A percentile compares a stretch with the other conserved stretches of the same genome.
Conservation (phyloP, 2,113 vertebrate genomes). For the Natator depressus region DNA sequence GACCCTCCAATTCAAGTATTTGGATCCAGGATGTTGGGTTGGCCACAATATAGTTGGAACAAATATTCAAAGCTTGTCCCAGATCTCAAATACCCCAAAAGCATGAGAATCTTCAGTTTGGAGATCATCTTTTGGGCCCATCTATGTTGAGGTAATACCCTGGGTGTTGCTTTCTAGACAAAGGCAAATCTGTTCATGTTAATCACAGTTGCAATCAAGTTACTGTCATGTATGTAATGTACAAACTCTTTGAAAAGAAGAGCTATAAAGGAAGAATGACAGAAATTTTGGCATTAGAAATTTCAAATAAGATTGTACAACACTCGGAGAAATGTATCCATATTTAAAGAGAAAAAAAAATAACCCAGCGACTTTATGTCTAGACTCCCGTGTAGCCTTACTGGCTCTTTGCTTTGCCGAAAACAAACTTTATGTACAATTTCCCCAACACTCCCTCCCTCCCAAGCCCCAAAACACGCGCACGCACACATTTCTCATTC, state of each 20-base stretch:
- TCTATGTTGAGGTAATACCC: not conserved
- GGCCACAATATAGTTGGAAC: not conserved
- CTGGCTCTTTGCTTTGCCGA: not conserved
- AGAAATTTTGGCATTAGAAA: not conserved
- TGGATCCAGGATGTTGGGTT: not conserved
- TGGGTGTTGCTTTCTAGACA: not conserved
- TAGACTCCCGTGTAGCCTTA: not conserved
- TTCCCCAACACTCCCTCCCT: not conserved
- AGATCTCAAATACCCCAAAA: not conserved
- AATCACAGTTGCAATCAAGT: not conserved
- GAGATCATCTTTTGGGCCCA: not conserved
- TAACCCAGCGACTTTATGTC: accelerated
- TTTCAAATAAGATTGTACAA: not conserved
- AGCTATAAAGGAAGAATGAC: not conserved
- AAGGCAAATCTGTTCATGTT: not conserved
- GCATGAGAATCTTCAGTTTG: not conserved
- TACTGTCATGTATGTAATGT: accelerated
- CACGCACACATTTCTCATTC: accelerated
- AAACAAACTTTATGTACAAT: not conserved
- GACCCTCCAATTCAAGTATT: slow-evolving; percentile 11
- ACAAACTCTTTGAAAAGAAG: not conserved
- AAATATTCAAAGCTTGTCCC: not conserved
- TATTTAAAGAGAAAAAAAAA: not conserved
- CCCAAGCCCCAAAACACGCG: not conserved
- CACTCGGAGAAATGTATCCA: not conserved